Base-by-base conservation (phyloP, 2,888 invertebrate species). In the Busseola fusca region DNA sequence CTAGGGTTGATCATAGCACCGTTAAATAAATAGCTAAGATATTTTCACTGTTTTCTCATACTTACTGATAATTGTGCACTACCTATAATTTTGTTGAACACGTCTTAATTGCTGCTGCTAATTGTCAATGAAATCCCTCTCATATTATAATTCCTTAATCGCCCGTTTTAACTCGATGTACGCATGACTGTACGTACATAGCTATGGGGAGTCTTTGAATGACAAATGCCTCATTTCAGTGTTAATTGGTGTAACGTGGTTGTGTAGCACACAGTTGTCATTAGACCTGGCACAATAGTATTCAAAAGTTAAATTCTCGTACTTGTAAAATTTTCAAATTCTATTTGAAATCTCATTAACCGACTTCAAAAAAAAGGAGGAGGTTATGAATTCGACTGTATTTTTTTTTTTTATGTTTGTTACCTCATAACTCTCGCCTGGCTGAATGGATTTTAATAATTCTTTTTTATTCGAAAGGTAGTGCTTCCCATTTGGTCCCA, bases 71-170 rank as follows among this genome's bases (percentile, higher is more conserved):
- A 21, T 27, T 37, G 21, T 27, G 5, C 9, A 14, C 12, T 42
- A 30, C 10, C 18, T 30, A 48, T 73, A 52, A 74, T 65, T 54
- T 42, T 18, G 60, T 74, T 42, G 56, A 14, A 74, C 48, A 34
- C 48, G 34, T 7, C 34, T 40, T 40, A 34, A 50, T 25, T 37
- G 30, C 25, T 48, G 4, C 25, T 45, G 37, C 40, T 14, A 65
- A 60, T 65, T 30, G 54, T 50, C 60, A 34, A 34, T 54, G 34
- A 34, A 40, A 74, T 66, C 34, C 25, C 6, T 37, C 21, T 64
- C 21, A 74, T 30, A 34, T 21, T 48, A 42, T 52, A 58, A 74
- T 64, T 14, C n/a, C 25, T 18, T 58, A 27, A 73, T 58, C 48
- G 0, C 63, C 16, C 4, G 30, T 52, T 34, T 42, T 21, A 59